These are phyloP conservation scores for Pachyrhynchus sulphureomaculatus DNA, from an alignment of 1,140 invertebrate genomes.

Conservation along the genomic window DNA sequence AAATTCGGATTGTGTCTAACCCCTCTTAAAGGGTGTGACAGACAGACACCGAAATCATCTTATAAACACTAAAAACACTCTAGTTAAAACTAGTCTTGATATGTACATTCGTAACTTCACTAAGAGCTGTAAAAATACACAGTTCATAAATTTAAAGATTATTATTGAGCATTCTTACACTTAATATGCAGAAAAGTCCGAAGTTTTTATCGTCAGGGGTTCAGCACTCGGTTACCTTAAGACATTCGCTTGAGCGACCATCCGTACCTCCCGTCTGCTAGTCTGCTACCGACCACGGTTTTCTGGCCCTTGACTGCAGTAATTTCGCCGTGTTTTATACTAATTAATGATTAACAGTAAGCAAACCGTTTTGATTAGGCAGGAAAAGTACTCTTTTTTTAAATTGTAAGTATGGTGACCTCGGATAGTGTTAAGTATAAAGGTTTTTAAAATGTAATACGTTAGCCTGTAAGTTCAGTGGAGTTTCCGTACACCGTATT, in stretches of 20 bases:
- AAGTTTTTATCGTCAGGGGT: slow-evolving; percentile 4
- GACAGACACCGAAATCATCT: no score
- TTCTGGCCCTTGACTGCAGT: slow-evolving; percentile 4
- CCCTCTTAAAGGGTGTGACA: no score
- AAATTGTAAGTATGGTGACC: neutral
- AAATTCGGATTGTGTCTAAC: no score
- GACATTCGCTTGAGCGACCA: slow-evolving; percentile 11
- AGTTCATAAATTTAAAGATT: neutral
- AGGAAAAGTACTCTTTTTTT: neutral
- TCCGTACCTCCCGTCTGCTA: slow-evolving; percentile 12
- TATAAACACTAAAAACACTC: no score
- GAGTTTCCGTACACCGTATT: no score
- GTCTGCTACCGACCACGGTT: slow-evolving; percentile 7
- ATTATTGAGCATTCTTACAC: neutral
- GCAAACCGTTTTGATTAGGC: slow-evolving; percentile 3
- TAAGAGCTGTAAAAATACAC: no score
- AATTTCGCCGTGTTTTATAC: slow-evolving; percentile 1
- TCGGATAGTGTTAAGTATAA: neutral
- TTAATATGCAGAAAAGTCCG: neutral
- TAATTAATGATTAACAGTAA: slow-evolving; percentile 9
- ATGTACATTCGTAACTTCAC: no score
- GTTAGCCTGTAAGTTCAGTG: no score
- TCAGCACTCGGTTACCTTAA: neutral
- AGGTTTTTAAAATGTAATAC: no score
- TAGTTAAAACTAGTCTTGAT: no score